A percentile compares a stretch with the other conserved stretches of the same genome.
Evolutionary conservation across 2,113 vertebrate species (phyloP).

Genomic region (Ceyx melanurus): DNA sequence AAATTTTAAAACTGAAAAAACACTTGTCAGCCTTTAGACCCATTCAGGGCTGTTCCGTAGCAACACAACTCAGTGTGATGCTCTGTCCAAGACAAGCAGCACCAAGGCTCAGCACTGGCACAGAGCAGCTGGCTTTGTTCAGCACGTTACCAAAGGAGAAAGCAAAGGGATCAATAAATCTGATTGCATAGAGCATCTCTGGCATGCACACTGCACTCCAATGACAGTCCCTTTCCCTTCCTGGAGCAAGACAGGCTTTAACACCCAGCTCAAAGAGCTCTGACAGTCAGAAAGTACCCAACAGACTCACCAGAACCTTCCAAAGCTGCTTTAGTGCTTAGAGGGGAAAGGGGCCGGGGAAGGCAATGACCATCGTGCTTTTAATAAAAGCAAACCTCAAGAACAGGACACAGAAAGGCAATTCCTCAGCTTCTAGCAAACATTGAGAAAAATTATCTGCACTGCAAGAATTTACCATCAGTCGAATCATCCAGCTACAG

Average conservation of each 20-base stretch:
- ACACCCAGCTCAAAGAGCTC: neutral
- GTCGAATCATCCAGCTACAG: neutral
- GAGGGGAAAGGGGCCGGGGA: rapidly evolving
- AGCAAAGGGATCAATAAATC: neutral
- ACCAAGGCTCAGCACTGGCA: neutral
- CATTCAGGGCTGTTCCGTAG: neutral
- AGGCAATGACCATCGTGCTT: neutral
- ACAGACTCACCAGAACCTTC: neutral
- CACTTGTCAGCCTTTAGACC: neutral
- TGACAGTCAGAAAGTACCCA: neutral
- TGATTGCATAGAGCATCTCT: neutral
- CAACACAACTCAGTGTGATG: neutral
- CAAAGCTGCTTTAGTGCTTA: neutral
- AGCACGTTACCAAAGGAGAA: neutral
- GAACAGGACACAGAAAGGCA: neutral
- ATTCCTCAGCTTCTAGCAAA: neutral
- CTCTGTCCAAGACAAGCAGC: neutral
- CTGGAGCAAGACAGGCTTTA: neutral
- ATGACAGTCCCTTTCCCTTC: neutral
- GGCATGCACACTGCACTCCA: neutral
- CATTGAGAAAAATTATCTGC: neutral
- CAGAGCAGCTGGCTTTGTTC: neutral
- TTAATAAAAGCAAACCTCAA: neutral
- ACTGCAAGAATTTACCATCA: neutral
- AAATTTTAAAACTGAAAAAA: neutral